Conservation (phyloP, 2,797 vertebrate genomes). For the Euthynnus affinis region DNA sequence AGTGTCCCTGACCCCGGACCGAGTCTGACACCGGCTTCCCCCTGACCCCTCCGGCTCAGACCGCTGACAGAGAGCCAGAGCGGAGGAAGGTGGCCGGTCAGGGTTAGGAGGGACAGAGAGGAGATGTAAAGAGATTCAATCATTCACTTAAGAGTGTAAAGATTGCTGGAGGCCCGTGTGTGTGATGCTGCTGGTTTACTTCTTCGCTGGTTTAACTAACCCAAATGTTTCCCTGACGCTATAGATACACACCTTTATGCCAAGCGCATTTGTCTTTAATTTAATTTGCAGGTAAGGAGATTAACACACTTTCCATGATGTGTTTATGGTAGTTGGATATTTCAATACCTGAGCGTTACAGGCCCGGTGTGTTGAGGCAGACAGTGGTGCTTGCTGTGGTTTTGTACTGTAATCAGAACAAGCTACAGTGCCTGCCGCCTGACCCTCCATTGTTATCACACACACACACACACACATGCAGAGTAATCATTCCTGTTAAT, state of each 20-base stretch:
- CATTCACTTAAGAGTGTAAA: conserved; percentile 16
- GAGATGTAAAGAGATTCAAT: conserved; percentile 25
- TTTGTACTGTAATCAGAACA: conserved; percentile 42
- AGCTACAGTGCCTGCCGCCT: conserved; percentile 17
- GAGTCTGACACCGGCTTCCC: conserved; percentile 49
- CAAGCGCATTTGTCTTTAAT: conserved; percentile 31
- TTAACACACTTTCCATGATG: conserved; percentile 7
- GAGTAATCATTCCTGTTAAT: conserved; percentile 58
- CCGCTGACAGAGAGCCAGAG: conserved; percentile 55
- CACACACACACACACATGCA: no score
- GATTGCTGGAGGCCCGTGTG: background rate
- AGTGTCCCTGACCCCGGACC: conserved; percentile 78
- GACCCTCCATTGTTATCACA: conserved; percentile 52
- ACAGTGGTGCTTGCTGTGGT: conserved; percentile 31
- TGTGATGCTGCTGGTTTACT: background rate
- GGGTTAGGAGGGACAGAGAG: conserved; percentile 13
- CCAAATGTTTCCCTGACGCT: no score
- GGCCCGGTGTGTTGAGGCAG: conserved; percentile 26
- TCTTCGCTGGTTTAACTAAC: no score
- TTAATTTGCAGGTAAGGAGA: conserved; percentile 57
- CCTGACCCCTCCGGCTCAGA: conserved; percentile 56
- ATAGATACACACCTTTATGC: background rate
- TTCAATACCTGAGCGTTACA: background rate
- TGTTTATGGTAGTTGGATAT: conserved; percentile 12
- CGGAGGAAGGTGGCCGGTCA: conserved; percentile 23